Evolutionary conservation across 2,888 invertebrate species (phyloP).

Genomic region (Caenorhabditis wallacei): DNA sequence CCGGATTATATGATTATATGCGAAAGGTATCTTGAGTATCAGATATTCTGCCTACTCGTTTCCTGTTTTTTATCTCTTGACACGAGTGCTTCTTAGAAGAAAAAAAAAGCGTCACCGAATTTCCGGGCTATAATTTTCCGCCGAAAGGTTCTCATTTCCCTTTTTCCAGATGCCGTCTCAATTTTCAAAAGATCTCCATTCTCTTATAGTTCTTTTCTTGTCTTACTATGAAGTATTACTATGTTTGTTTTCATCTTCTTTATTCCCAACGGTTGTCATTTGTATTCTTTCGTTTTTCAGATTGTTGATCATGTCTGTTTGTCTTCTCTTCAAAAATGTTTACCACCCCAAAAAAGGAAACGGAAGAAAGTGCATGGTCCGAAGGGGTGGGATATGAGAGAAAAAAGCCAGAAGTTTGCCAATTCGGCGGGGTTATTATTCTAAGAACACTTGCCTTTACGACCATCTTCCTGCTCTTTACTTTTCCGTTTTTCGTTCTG

Average conservation of each 20-base stretch:
- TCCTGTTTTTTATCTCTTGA: slow-evolving; percentile 41
- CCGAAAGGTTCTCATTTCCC: slow-evolving; percentile 20
- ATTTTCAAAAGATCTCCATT: slow-evolving; percentile 4
- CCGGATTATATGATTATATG: slow-evolving; percentile 6
- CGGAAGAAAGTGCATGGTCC: slow-evolving; percentile 52
- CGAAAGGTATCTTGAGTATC: slow-evolving; percentile 5
- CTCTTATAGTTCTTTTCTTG: slow-evolving; percentile 12
- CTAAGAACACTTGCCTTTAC: slow-evolving; percentile 41
- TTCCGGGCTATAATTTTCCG: slow-evolving; percentile 34
- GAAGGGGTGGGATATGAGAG: slow-evolving; percentile 42
- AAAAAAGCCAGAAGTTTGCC: slow-evolving; percentile 41
- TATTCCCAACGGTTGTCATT: slow-evolving; percentile 50
- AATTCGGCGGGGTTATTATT: slow-evolving; percentile 39
- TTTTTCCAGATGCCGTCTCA: slow-evolving; percentile 13
- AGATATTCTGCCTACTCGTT: slow-evolving; percentile 14
- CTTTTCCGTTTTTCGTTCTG: background rate
- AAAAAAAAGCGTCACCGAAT: slow-evolving; percentile 32
- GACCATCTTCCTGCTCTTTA: slow-evolving; percentile 1
- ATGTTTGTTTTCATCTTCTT: slow-evolving; percentile 6
- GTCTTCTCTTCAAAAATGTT: slow-evolving; percentile 24
- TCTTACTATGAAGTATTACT: slow-evolving; percentile 9
- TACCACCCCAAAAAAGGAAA: slow-evolving; percentile 14
- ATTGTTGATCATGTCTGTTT: slow-evolving; percentile 58
- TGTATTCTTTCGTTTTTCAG: slow-evolving; percentile 32
- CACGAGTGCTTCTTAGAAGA: slow-evolving; percentile 34